Percentiles rank a stretch among this genome's conserved stretches.
Evolutionary conservation across 2,888 invertebrate species (phyloP).

Genomic region (Mesorhabditis belari): DNA sequence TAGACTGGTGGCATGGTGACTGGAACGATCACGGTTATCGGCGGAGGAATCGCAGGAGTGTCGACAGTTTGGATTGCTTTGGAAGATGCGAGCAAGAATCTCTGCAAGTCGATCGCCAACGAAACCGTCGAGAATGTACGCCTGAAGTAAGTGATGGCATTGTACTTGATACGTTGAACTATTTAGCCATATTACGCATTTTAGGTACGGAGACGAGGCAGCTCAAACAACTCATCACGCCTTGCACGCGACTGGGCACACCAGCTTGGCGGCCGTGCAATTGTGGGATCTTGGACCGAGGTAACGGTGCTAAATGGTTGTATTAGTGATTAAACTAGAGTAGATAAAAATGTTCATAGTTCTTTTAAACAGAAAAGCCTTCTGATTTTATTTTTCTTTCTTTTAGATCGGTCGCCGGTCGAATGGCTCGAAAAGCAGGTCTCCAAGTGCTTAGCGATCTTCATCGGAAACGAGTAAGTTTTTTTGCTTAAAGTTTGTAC

Average conservation of each 20-base stretch:
- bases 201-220: slow-evolving; percentile 67
- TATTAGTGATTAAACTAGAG: too few relatives aligned
- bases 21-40: slow-evolving; percentile 31
- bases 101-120: slow-evolving; percentile 63
- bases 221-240: slow-evolving; percentile 66
- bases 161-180: not conserved
- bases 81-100: slow-evolving; percentile 66
- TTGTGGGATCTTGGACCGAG: slow-evolving; percentile 65
- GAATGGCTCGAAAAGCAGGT: slow-evolving; percentile 64
- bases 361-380: too few relatives aligned
- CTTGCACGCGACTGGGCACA: slow-evolving; percentile 68
- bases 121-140: slow-evolving; percentile 71
- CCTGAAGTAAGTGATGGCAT: slow-evolving; percentile 66
- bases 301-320: not conserved
- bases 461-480: not conserved
- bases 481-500: too few relatives aligned
- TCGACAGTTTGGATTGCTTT: slow-evolving; percentile 66
- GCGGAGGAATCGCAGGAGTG: slow-evolving; percentile 55
- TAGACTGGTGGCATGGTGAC: slow-evolving; percentile 9
- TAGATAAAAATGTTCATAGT: too few relatives aligned
- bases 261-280: slow-evolving; percentile 65
- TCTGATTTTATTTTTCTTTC: too few relatives aligned
- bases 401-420: slow-evolving; percentile 66
- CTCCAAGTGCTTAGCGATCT: slow-evolving; percentile 57
- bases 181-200: not conserved